Evolutionary conservation across 2,797 vertebrate species (phyloP).

Genomic region (Brachyrhaphis roseni): DNA sequence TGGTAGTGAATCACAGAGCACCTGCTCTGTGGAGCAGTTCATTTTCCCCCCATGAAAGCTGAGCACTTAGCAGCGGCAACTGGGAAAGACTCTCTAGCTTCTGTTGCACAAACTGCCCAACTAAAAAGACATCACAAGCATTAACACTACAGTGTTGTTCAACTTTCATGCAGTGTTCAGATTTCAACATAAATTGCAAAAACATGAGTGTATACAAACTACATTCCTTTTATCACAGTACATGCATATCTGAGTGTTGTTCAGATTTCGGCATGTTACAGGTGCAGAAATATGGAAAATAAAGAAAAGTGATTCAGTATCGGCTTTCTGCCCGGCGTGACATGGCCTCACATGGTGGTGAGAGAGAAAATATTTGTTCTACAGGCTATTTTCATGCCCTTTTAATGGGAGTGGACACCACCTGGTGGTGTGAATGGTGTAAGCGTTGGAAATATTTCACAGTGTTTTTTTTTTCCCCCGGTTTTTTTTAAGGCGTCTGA

Average conservation of each 20-base stretch:
- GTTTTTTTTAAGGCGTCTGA: neutral
- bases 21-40: slow-evolving; percentile 36
- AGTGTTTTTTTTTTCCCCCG: neutral
- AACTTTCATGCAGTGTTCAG: neutral
- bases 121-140: neutral
- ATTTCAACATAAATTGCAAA: neutral
- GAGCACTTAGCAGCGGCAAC: slow-evolving; percentile 34
- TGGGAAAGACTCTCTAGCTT: slow-evolving; percentile 20
- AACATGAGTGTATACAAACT: neutral
- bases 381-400: neutral
- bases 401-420: neutral
- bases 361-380: neutral
- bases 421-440: neutral
- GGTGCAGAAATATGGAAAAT: neutral
- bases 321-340: neutral
- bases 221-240: neutral
- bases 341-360: neutral
- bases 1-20: slow-evolving; percentile 2
- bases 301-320: neutral
- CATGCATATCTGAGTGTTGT: neutral
- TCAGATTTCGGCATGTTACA: neutral
- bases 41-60: slow-evolving; percentile 49
- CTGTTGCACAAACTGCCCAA: neutral
- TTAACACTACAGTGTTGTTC: neutral
- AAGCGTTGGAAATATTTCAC: neutral